A percentile compares a stretch with the other conserved stretches of the same genome.
phyloP scores from a whole-genome alignment of 2,888 invertebrate species.

The Chouioia cunea region DNA sequence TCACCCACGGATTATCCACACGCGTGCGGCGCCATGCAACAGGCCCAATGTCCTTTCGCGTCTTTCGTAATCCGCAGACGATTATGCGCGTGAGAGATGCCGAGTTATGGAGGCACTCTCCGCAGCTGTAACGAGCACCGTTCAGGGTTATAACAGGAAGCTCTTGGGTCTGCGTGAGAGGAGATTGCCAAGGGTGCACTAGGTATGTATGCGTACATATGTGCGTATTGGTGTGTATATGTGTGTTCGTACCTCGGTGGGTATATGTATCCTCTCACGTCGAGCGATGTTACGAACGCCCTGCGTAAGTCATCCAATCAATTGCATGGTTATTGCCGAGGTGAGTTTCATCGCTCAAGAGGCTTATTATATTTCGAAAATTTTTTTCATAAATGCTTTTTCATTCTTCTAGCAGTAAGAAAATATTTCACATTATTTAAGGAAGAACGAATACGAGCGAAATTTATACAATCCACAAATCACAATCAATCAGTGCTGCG shows the following conservation, averaged over 20 bases:
- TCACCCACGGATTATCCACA: conserved; percentile 62
- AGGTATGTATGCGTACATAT: not conserved
- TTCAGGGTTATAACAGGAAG: conserved; percentile 33
- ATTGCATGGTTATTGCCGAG: conserved; percentile 18
- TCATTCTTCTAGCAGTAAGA: not conserved
- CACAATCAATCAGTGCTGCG: not conserved
- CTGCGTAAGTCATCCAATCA: conserved; percentile 11
- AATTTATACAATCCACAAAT: not conserved
- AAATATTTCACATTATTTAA: conserved; percentile 3
- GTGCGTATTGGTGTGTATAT: not conserved
- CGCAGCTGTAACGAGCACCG: not conserved
- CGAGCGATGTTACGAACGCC: too few species aligned
- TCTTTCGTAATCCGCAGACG: conserved; percentile 61
- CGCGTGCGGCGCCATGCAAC: conserved; percentile 52
- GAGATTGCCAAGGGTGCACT: not conserved
- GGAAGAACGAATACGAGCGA: conserved; percentile 1
- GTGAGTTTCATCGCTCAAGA: too few species aligned
- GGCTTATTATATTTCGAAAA: too few species aligned
- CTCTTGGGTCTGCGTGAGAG: not conserved
- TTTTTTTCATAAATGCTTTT: not conserved
- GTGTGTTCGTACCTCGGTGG: not conserved
- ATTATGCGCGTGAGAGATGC: conserved; percentile 30
- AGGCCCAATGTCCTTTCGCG: conserved; percentile 54
- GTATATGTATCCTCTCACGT: too few species aligned
- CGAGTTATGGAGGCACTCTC: conserved; percentile 27